Conservation (phyloP, 2,113 vertebrate genomes). For the Cavia aperea region DNA sequence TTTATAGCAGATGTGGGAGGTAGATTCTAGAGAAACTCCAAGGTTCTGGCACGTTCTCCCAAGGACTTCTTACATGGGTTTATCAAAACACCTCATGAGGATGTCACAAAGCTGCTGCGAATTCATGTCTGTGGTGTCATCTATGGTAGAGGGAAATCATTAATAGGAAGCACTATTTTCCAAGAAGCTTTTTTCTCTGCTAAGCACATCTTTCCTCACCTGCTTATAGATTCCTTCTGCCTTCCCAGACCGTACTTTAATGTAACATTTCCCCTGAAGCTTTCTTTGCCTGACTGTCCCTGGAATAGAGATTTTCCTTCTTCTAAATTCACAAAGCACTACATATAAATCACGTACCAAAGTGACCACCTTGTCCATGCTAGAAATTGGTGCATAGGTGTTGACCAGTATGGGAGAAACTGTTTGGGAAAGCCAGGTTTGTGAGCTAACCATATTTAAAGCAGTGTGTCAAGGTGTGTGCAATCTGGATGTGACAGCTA, state of each 20-base stretch:
- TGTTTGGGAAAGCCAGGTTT: background rate
- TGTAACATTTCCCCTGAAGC: background rate
- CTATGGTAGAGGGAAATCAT: background rate
- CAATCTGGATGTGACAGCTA: background rate
- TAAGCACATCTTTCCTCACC: background rate
- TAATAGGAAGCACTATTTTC: background rate
- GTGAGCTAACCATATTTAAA: background rate
- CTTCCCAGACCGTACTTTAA: background rate
- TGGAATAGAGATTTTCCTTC: background rate
- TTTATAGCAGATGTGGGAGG: background rate
- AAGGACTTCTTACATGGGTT: background rate
- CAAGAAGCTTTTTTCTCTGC: background rate
- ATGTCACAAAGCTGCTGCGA: background rate
- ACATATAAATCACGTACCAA: background rate
- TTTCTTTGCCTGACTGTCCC: background rate
- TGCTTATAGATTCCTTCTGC: background rate
- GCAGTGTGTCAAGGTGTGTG: too few relatives aligned
- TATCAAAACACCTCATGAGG: background rate
- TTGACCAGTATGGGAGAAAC: background rate
- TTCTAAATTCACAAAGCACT: background rate
- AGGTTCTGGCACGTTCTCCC: background rate
- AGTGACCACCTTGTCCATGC: background rate
- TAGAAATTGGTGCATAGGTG: background rate
- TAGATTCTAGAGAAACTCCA: background rate
- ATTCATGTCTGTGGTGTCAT: background rate